These are phyloP conservation scores for Belgica antarctica DNA, from an alignment of 2,888 invertebrate genomes.

Conservation along the genomic window DNA sequence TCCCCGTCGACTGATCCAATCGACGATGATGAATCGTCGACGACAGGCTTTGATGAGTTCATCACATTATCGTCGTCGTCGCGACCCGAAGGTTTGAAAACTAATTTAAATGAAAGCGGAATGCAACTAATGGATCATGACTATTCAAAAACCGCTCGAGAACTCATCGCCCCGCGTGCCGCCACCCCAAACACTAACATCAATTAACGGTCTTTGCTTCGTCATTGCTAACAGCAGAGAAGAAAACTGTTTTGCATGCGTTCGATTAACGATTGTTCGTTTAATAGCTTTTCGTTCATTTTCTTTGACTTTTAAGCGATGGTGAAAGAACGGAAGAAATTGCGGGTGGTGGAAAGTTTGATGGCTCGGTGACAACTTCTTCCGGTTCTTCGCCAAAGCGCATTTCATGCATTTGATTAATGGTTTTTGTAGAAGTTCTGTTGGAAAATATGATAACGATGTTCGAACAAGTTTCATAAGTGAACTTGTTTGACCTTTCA, in stretches of 20 bases:
- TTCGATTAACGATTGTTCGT: constrained; percentile 1
- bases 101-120: constrained; percentile 26
- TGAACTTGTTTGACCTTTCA: no score
- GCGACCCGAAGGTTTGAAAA: constrained; percentile 10
- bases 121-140: constrained; percentile 28
- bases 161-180: no score
- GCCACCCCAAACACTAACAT: neutral
- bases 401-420: neutral
- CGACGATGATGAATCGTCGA: neutral
- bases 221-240: constrained; percentile 3
- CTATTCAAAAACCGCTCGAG: neutral
- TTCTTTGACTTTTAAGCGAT: constrained; percentile 16
- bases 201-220: constrained; percentile 2
- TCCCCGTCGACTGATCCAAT: neutral
- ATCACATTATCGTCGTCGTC: neutral
- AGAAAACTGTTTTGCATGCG: constrained; percentile 21
- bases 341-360: constrained; percentile 15
- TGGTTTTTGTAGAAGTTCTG: neutral
- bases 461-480: no score
- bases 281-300: constrained; percentile 14
- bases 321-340: neutral
- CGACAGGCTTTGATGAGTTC: neutral
- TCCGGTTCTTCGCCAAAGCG: constrained; percentile 15
- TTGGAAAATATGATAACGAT: neutral
- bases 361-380: neutral